A percentile compares a stretch with the other conserved stretches of the same genome.
These are phyloP conservation scores for Luperina nickerlii DNA, from an alignment of 2,888 invertebrate species.

Conservation along the genomic window DNA sequence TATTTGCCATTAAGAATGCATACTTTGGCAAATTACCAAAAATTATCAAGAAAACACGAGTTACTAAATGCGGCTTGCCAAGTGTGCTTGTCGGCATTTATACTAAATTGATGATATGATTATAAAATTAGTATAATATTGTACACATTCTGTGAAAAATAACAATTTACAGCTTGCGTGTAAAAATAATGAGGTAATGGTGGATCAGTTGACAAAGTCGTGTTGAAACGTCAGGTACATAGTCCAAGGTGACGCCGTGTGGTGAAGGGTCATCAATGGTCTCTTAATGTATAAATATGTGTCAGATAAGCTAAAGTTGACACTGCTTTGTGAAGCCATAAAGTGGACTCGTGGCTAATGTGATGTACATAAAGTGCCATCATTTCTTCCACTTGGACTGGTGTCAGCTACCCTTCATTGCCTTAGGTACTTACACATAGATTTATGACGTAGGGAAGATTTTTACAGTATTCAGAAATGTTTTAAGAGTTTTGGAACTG, in stretches of 20 bases:
- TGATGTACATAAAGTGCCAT: slow-evolving; percentile 42
- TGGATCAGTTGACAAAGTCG: slow-evolving; percentile 43
- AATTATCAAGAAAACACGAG: slow-evolving; percentile 52
- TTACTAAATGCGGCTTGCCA: slow-evolving; percentile 44
- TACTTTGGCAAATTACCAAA: slow-evolving; percentile 56
- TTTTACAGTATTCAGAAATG: slow-evolving; percentile 54
- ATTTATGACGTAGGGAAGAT: slow-evolving; percentile 42
- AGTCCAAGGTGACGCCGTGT: slow-evolving; percentile 19
- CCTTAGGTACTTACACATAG: slow-evolving; percentile 49
- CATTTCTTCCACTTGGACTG: slow-evolving; percentile 16
- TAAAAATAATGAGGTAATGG: slow-evolving; percentile 44
- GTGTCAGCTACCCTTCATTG: slow-evolving; percentile 53
- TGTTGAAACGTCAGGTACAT: slow-evolving; percentile 14
- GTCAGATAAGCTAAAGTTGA: slow-evolving; percentile 12
- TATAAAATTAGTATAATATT: slow-evolving; percentile 46
- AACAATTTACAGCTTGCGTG: slow-evolving; percentile 40
- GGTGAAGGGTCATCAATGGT: background rate
- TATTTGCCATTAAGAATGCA: slow-evolving; percentile 41
- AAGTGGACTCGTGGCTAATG: slow-evolving; percentile 31
- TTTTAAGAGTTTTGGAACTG: slow-evolving; percentile 48
- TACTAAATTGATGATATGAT: slow-evolving; percentile 43
- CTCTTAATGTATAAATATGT: slow-evolving; percentile 9
- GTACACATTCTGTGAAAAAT: slow-evolving; percentile 33
- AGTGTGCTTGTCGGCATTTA: slow-evolving; percentile 41
- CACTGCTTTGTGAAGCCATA: slow-evolving; percentile 34